Evolutionary conservation across 2,888 invertebrate genomes (phyloP), one percentile per base, ranked within the genome.

Genomic region (Cryptophagus acutangulus): DNA sequence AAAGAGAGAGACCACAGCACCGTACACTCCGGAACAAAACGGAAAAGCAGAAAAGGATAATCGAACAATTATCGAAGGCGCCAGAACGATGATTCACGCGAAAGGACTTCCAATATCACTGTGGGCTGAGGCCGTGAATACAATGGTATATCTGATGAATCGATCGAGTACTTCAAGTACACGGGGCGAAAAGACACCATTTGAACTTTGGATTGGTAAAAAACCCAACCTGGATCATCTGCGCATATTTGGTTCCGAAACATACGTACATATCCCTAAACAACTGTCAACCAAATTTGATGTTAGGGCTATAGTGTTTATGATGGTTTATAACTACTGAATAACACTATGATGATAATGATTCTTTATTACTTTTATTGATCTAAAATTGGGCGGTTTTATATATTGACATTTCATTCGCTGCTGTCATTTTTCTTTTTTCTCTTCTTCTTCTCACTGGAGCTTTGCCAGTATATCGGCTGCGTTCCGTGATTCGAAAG

Each of bases 61-160:
- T 34, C 31, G 45, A 13, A 47, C 41, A 14, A 35, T 45, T 2
- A 26, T 41, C 3, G 47, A 47, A 25, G 40, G 47, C 36, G 45
- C 44, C 2, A 17, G 45, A 6, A 9, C 47, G 3, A 47, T 45
- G 47, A 16, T 67, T n/a, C 43, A 47, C 10, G 41, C 52, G 9
- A 52, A 52, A 24, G 45, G 57, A 18, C 16, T 66, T 14, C 56
- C 56, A 2, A 35, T 49, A 17, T 17, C 40, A 8, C 46, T 63
- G 26, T 69, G 65, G 65, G 61, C 59, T 10, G 63, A 69, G 45
- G 66, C 62, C 10, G 58, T 61, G 2, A 52, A 51, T 17, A 61
- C 60, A 8, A 59, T 62, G 8, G 57, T 4, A 44, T 55, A 36
- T 43, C 45, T 28, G 50, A 49, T 8, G 40, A 57, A 41, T 54